Evolutionary conservation across 2,888 invertebrate species (phyloP).

Genomic region (Bellardia bayeri): DNA sequence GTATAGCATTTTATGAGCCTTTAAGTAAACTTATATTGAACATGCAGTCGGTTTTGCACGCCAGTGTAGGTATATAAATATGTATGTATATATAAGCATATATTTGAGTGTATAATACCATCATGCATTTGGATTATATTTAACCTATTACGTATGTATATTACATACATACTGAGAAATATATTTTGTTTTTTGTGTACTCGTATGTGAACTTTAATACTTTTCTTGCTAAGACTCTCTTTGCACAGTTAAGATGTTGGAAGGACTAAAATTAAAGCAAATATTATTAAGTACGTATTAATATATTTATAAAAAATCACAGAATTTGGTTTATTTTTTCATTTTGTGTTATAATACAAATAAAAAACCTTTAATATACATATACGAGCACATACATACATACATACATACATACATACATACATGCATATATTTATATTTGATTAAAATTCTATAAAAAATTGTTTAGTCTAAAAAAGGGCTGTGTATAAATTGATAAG

Average conservation of each 20-base stretch:
- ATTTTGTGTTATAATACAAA: too few species aligned
- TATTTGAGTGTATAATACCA: slow-evolving; percentile 2
- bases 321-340: too few species aligned
- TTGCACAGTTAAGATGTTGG: not conserved
- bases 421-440: too few species aligned
- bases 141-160: slow-evolving; percentile 19
- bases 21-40: too few species aligned
- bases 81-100: not conserved
- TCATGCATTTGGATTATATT: slow-evolving; percentile 31
- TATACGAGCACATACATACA: too few species aligned
- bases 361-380: too few species aligned
- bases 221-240: not conserved
- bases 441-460: too few species aligned
- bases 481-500: not conserved
- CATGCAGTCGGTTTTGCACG: too few species aligned
- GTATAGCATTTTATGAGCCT: too few species aligned
- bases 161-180: not conserved
- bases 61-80: not conserved
- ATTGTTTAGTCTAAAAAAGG: not conserved
- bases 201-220: not conserved
- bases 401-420: too few species aligned
- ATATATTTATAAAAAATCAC: not conserved
- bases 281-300: not conserved
- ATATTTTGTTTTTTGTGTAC: not conserved
- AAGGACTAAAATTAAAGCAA: not conserved